Evolutionary conservation across 2,797 vertebrate species (phyloP), one percentile per base, ranked within the genome.

Genomic region (Halcyon smyrnensis): DNA sequence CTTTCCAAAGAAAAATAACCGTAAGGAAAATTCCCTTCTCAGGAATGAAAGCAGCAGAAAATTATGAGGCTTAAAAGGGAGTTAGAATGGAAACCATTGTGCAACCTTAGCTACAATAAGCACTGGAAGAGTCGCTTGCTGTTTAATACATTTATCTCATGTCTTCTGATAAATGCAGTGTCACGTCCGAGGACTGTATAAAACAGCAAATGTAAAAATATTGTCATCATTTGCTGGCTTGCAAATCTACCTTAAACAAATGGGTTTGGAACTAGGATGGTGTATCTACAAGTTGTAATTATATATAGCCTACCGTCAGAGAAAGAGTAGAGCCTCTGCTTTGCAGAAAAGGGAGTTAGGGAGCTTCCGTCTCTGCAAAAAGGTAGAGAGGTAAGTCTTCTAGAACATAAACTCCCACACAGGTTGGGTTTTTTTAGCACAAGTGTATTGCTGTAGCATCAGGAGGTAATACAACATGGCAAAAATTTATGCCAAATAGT

Each of bases 1-100:
- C 11, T 96, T 97, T 91, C 93, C 93, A 28, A 93, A 91, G 93
- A 96, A 96, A 96, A 97, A 87, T 82, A 95, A 94, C 89, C 0
- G 13, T 91, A 91, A 96, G 89, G 91, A 96, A 95, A 97, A 96
- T 88, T 95, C 94, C 59, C 90, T 86, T 76, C 80, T 90, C 76
- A 67, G 84, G 87, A 91, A 95, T 90, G 89, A 95, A 82, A 87
- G 87, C 85, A 95, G 56, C 62, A 91, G 59, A 96, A 93, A 94
- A 81, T 69, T 64, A 75, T 34, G 83, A 96, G 46, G 67, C 80
- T 84, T 75, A 91, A 88, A 90, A 84, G 43, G 37, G 82, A 79
- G 74, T 71, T 79, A 79, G 85, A 95, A 95, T 93, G 91, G 91
- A 95, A 96, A 96, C 7, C 86, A 15, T 89, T 93, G 93, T 89